Percentiles rank a stretch among this genome's conserved stretches.
Conservation (phyloP, 2,113 vertebrate species). For the Gymnarchus niloticus region DNA sequence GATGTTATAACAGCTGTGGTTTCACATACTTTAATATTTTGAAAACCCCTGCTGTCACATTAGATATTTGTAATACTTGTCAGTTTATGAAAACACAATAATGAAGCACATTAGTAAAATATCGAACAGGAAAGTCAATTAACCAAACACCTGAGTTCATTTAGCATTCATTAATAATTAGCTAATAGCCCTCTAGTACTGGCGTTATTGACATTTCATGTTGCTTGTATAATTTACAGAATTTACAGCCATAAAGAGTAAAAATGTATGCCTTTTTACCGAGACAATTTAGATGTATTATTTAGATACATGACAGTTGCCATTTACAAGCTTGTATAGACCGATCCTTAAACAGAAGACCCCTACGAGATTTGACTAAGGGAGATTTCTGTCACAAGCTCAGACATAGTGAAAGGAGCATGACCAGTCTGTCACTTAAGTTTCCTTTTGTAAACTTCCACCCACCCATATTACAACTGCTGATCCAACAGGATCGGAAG, state of each 20-base stretch:
- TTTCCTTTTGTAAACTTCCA: constrained; percentile 2
- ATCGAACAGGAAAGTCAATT: neutral
- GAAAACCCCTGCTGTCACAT: neutral
- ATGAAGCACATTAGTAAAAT: neutral
- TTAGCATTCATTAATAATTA: neutral
- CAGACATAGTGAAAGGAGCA: neutral
- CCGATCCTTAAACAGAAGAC: neutral
- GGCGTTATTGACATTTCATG: neutral
- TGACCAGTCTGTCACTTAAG: neutral
- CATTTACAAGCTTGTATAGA: neutral
- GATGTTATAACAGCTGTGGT: neutral
- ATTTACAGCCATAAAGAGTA: neutral
- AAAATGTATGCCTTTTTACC: neutral
- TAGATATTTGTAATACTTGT: neutral
- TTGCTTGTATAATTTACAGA: neutral
- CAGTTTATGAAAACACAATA: neutral
- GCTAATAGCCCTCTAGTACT: neutral
- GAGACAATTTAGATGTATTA: neutral
- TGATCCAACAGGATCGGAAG: neutral
- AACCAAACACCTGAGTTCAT: neutral
- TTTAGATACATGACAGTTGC: neutral
- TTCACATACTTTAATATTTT: neutral
- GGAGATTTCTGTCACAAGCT: constrained; percentile 20
- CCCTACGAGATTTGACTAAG: constrained; percentile 47
- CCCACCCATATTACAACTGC: neutral